Evolutionary conservation across 2,113 vertebrate genomes (phyloP), one percentile per base, ranked within the genome.

Genomic region (Syrmaticus mikado): DNA sequence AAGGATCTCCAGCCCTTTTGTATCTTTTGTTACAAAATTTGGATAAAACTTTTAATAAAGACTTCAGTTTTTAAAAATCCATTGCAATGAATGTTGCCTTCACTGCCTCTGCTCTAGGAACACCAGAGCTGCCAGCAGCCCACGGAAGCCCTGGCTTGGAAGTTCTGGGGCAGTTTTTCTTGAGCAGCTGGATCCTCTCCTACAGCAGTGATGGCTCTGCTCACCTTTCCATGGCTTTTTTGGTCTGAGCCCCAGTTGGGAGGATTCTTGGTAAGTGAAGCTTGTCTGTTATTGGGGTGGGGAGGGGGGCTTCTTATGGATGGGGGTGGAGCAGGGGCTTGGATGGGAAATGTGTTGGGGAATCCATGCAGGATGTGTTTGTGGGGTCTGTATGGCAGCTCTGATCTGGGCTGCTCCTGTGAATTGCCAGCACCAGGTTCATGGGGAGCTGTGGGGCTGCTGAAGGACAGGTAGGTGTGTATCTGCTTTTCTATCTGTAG

Each of bases 41-140:
- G 96, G 94, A 96, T 95, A 97, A 96, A 94, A 94, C 43, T 96
- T 96, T 96, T 95, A 97, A 97, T 97, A 97, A 97, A 97, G 73
- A 96, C 81, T 91, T 96, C 92, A 16, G 89, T 97, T 97, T 97
- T 94, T 97, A 95, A 90, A 95, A 96, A 96, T 25, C 57, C 62
- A 89, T 55, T 46, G 89, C 79, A 1, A 1, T 11, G 46, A 19
- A 30, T 3, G 18, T 41, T 32, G 60, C 71, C 82, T 87, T 83
- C 8, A 50, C 91, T 93, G 85, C 75, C 40, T 86, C 43, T 27
- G 64, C 85, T 27, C 34, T 1, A 11, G 93, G 81, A 55, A 4
- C 22, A 7, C 6, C 74, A 3, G 5, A 36, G 38, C 40, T 57
- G 74, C 45, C 10, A 25, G 38, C 61, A 27, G 19, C 24, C 58